Evolutionary conservation across 2,888 invertebrate species (phyloP).

Genomic region (Agapostemon virescens): DNA sequence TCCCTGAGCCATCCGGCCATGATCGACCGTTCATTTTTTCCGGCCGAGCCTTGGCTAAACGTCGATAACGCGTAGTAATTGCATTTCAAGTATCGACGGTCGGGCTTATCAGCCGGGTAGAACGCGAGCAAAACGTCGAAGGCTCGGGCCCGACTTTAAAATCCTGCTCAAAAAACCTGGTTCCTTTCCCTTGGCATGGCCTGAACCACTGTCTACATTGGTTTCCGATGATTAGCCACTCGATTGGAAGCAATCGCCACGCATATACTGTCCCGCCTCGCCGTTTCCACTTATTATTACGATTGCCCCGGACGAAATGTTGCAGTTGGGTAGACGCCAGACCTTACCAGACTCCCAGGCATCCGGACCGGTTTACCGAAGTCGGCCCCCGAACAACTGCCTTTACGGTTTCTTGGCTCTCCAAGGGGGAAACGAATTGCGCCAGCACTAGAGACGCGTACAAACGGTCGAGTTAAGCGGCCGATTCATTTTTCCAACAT

Average conservation of each 20-base stretch:
- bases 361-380: conserved; percentile 11
- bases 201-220: conserved; percentile 65
- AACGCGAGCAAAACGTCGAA: background rate
- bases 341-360: conserved; percentile 1
- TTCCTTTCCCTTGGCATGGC: conserved; percentile 19
- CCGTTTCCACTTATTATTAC: conserved; percentile 64
- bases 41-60: conserved; percentile 10
- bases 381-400: conserved; percentile 29
- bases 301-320: conserved; percentile 46
- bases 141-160: conserved; percentile 30
- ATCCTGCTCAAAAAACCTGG: conserved; percentile 24
- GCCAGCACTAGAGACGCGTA: conserved; percentile 23
- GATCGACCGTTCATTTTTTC: conserved; percentile 38
- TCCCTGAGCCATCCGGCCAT: background rate
- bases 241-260: conserved; percentile 75
- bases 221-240: conserved; percentile 77
- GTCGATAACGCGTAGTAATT: conserved; percentile 48
- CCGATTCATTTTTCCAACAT: conserved; percentile 19
- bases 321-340: conserved; percentile 43
- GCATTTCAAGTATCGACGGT: conserved; percentile 40
- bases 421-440: conserved; percentile 28
- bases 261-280: conserved; percentile 43
- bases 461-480: conserved; percentile 18
- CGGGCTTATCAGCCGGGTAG: conserved; percentile 21
- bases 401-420: conserved; percentile 29